These are phyloP conservation scores for Sceliomorpha sp. DNA, from an alignment of 2,888 invertebrate genomes.

Conservation along the genomic window DNA sequence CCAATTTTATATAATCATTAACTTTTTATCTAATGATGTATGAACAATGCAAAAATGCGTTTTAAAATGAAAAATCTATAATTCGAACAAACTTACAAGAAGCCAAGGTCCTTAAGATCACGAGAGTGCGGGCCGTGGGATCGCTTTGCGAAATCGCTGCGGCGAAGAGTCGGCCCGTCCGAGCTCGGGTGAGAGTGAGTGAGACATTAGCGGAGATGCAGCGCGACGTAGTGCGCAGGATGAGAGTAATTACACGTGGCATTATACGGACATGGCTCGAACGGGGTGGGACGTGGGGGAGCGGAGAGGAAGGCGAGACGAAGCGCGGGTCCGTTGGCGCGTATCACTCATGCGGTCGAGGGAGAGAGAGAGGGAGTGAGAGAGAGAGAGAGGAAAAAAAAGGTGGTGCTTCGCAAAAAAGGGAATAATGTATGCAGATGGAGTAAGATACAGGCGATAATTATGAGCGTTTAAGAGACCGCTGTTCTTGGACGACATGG, in stretches of 20 bases:
- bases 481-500: slow-evolving; percentile 56
- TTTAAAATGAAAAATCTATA: too few species aligned
- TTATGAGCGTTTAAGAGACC: slow-evolving; percentile 72
- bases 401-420: too few species aligned
- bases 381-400: too few species aligned
- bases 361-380: too few species aligned
- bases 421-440: slow-evolving; percentile 70
- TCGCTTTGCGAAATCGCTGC: slow-evolving; percentile 25
- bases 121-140: slow-evolving; percentile 49
- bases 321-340: slow-evolving; percentile 34
- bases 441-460: slow-evolving; percentile 68
- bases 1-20: too few species aligned
- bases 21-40: too few species aligned
- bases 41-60: too few species aligned
- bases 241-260: slow-evolving; percentile 67
- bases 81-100: too few species aligned
- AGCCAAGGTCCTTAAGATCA: too few species aligned
- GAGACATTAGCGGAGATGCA: slow-evolving; percentile 52
- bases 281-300: slow-evolving; percentile 42
- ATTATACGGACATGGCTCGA: slow-evolving; percentile 50
- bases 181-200: slow-evolving; percentile 27
- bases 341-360: slow-evolving; percentile 22
- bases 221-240: slow-evolving; percentile 51
- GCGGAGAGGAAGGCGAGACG: too few species aligned
- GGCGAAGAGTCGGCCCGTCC: slow-evolving; percentile 15